Conservation (phyloP, 2,113 vertebrate genomes). For the Balaeniceps rex region DNA sequence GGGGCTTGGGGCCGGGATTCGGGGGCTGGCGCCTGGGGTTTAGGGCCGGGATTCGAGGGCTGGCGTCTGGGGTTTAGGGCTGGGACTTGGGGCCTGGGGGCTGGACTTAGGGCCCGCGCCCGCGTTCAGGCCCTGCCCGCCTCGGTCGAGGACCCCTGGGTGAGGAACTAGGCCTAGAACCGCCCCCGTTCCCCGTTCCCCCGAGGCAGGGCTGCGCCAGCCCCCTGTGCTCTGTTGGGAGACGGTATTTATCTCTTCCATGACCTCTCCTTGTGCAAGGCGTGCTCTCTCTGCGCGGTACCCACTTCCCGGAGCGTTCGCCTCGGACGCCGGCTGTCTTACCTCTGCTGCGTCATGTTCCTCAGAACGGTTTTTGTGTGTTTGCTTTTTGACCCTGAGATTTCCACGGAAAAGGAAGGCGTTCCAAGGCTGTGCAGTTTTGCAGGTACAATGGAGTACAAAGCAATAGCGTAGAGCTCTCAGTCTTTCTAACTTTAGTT, state of each 20-base stretch:
- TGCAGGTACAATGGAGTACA: not conserved
- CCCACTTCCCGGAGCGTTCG: not conserved
- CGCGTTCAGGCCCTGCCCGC: accelerated
- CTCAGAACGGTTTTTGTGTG: not conserved
- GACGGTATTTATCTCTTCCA: not conserved
- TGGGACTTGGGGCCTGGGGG: no score
- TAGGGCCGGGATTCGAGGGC: accelerated
- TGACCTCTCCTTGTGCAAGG: not conserved
- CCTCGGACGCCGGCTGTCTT: not conserved
- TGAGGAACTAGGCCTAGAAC: not conserved
- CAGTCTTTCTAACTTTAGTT: not conserved
- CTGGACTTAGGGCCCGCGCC: accelerated
- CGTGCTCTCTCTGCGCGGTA: not conserved
- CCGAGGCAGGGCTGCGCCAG: not conserved
- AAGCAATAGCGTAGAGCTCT: not conserved
- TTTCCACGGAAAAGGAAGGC: not conserved
- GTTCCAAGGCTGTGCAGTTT: accelerated
- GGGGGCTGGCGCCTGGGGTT: no score
- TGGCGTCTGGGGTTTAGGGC: no score
- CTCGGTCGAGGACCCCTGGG: not conserved
- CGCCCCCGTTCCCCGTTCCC: accelerated
- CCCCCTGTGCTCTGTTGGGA: not conserved
- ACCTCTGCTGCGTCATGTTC: not conserved
- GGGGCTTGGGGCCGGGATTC: no score
- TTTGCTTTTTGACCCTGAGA: not conserved